These are phyloP conservation scores for Sinocyclocheilus rhinocerous DNA, from an alignment of 2,113 vertebrate species.

Conservation along the genomic window DNA sequence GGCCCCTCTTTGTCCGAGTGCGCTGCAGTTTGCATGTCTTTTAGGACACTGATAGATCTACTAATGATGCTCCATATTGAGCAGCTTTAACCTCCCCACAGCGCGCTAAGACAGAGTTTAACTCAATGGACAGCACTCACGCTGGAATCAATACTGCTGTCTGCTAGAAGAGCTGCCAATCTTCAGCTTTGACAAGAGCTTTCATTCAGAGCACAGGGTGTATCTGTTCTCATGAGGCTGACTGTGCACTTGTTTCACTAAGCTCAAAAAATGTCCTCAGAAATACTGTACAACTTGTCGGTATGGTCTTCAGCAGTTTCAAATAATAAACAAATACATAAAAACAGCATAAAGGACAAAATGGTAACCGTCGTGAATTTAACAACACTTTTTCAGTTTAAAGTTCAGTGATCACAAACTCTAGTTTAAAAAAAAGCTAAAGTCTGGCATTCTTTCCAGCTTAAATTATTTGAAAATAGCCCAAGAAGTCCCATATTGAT, in stretches of 20 bases:
- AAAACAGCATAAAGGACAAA: not conserved
- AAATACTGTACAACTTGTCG: not conserved
- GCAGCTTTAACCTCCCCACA: constrained; percentile 40
- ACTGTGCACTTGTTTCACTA: not conserved
- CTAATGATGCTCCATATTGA: constrained; percentile 52
- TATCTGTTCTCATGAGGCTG: not conserved
- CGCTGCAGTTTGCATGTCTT: constrained; percentile 15
- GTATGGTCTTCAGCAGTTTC: not conserved
- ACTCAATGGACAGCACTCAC: constrained; percentile 43
- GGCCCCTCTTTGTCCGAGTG: constrained; percentile 17
- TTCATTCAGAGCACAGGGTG: constrained; percentile 16
- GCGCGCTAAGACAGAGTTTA: constrained; percentile 17
- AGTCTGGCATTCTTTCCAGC: too few species aligned
- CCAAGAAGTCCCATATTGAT: not conserved
- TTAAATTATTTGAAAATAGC: not conserved
- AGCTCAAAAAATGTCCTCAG: not conserved
- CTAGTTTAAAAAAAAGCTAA: not conserved
- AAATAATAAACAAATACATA: not conserved
- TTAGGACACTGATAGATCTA: constrained; percentile 46
- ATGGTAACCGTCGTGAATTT: not conserved
- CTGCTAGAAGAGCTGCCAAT: constrained; percentile 18
- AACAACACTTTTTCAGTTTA: not conserved
- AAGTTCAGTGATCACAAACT: not conserved
- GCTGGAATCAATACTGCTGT: constrained; percentile 34
- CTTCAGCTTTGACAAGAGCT: constrained; percentile 15